Evolutionary conservation across 2,797 vertebrate species (phyloP).

Genomic region (Hylomyscus alleni): DNA sequence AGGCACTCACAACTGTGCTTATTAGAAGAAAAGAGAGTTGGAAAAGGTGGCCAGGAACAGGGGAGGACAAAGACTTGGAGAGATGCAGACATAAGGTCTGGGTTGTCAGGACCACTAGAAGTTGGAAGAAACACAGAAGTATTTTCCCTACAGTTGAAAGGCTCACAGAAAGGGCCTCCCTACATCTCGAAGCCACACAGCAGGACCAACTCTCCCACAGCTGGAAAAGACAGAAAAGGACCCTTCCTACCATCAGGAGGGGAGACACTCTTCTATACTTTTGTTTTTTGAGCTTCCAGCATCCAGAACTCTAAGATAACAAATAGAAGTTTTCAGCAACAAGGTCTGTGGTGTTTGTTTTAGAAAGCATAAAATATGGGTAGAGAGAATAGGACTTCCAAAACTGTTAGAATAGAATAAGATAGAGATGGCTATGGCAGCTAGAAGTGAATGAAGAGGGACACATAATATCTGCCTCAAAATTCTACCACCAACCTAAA

Average conservation of each 20-base stretch:
- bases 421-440: accelerated
- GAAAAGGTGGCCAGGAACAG: background rate
- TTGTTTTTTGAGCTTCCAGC: background rate
- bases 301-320: background rate
- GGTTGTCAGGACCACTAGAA: background rate
- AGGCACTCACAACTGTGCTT: background rate
- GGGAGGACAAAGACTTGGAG: background rate
- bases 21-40: background rate
- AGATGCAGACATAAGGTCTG: background rate
- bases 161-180: background rate
- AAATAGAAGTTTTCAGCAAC: background rate
- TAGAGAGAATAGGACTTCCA: background rate
- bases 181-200: background rate
- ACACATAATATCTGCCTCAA: background rate
- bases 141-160: background rate
- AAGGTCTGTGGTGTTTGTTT: accelerated
- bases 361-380: background rate
- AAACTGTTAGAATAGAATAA: background rate
- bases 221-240: background rate
- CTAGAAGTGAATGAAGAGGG: too few relatives aligned
- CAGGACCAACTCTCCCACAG: background rate
- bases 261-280: too few relatives aligned
- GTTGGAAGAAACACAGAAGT: background rate
- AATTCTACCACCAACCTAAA: background rate
- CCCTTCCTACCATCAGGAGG: background rate